Conservation (phyloP, 2,113 vertebrate species). For the Zeus faber region DNA sequence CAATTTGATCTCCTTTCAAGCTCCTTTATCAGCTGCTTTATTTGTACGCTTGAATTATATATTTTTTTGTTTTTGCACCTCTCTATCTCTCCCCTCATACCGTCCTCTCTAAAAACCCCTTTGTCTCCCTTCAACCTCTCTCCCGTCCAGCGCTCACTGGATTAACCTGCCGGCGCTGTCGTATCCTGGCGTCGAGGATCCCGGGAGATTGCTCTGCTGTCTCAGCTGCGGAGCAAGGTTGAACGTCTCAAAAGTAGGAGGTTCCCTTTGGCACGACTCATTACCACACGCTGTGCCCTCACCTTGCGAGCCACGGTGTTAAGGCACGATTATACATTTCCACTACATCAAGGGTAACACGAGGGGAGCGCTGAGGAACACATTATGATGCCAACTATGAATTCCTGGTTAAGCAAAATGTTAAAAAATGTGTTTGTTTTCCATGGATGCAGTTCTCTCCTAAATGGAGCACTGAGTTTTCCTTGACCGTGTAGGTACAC, state of each 20-base stretch:
- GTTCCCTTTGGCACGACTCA: slow-evolving; percentile 27
- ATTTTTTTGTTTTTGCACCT: too few relatives aligned
- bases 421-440: too few relatives aligned
- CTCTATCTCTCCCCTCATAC: too few relatives aligned
- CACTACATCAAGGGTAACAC: slow-evolving; percentile 22
- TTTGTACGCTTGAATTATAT: too few relatives aligned
- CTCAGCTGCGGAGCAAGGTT: slow-evolving; percentile 65
- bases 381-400: background rate
- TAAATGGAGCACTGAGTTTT: too few relatives aligned
- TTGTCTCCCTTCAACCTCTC: slow-evolving; percentile 3
- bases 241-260: slow-evolving; percentile 39
- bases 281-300: slow-evolving; percentile 34
- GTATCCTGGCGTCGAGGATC: slow-evolving; percentile 14
- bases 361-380: background rate
- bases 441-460: background rate
- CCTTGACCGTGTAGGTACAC: too few relatives aligned
- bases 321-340: slow-evolving; percentile 45
- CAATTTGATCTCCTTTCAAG: too few relatives aligned
- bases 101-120: slow-evolving; percentile 7
- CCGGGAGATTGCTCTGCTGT: slow-evolving; percentile 47
- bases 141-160: background rate
- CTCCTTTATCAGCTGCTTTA: too few relatives aligned
- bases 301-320: slow-evolving; percentile 34
- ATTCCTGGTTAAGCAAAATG: too few relatives aligned
- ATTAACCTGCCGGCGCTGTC: slow-evolving; percentile 1